Conservation (phyloP, 2,797 vertebrate species). For the Vultur gryphus region DNA sequence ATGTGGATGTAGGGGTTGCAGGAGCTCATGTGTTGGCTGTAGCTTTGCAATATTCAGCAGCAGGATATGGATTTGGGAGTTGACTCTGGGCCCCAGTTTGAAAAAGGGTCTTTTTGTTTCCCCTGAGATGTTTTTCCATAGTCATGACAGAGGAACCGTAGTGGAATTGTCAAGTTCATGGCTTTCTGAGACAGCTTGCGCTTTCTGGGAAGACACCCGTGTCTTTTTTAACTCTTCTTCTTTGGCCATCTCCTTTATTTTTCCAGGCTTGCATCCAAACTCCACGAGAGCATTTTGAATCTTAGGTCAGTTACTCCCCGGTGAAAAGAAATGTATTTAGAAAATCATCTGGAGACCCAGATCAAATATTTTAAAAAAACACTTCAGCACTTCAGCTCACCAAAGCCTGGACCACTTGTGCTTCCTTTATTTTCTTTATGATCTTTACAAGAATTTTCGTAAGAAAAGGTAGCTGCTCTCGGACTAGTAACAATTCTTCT, state of each 20-base stretch:
- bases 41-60: not conserved
- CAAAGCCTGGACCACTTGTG: not conserved
- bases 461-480: slow-evolving; percentile 1
- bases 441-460: slow-evolving; percentile 21
- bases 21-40: not conserved
- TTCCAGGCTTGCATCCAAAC: slow-evolving; percentile 23
- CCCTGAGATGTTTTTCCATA: not conserved
- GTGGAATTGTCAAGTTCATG: not conserved
- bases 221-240: not conserved
- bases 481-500: not conserved
- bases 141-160: not conserved
- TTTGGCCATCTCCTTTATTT: not conserved
- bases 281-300: not conserved
- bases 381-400: not conserved
- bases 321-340: not conserved
- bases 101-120: not conserved
- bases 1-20: rapidly evolving
- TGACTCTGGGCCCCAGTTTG: not conserved
- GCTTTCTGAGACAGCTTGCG: not conserved
- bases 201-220: not conserved
- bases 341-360: not conserved
- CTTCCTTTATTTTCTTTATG: not conserved
- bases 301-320: not conserved
- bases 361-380: not conserved
- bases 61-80: not conserved